Percentiles rank a stretch among this genome's conserved stretches.
Evolutionary conservation across 2,113 vertebrate species (phyloP).

Genomic region (Oreocharis arfaki): DNA sequence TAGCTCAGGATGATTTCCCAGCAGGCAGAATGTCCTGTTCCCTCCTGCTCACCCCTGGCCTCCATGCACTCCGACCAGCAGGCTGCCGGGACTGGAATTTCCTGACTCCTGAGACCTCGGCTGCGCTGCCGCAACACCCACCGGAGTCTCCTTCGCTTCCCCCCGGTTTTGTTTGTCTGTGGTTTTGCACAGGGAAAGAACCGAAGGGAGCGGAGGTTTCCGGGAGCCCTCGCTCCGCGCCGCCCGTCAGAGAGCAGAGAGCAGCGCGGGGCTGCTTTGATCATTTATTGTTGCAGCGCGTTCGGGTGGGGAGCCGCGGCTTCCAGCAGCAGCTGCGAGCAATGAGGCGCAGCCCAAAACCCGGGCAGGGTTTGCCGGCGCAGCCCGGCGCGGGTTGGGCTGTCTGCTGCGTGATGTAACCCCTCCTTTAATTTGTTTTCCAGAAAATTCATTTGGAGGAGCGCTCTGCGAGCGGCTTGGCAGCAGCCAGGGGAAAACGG

Average conservation of each 20-base stretch:
- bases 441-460: conserved; percentile 43
- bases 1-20: not conserved
- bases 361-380: not conserved
- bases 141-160: not conserved
- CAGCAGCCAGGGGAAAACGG: not conserved
- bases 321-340: conserved; percentile 7
- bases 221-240: rapidly evolving
- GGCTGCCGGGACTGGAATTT: conserved; percentile 27
- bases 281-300: not conserved
- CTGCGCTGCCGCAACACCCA: not conserved
- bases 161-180: not conserved
- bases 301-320: not conserved
- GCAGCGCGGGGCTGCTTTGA: not conserved
- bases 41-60: not conserved
- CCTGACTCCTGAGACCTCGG: not conserved
- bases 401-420: not conserved
- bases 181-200: not conserved
- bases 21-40: not conserved
- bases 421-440: conserved; percentile 53
- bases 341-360: not conserved
- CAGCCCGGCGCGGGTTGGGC: not conserved
- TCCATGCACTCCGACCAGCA: not conserved
- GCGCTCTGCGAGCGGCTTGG: not conserved
- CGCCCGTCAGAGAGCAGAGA: not conserved
- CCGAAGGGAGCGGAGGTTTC: not conserved